Evolutionary conservation across 2,888 invertebrate genomes (phyloP), one percentile per base, ranked within the genome.

Genomic region (Drosophila monieri): DNA sequence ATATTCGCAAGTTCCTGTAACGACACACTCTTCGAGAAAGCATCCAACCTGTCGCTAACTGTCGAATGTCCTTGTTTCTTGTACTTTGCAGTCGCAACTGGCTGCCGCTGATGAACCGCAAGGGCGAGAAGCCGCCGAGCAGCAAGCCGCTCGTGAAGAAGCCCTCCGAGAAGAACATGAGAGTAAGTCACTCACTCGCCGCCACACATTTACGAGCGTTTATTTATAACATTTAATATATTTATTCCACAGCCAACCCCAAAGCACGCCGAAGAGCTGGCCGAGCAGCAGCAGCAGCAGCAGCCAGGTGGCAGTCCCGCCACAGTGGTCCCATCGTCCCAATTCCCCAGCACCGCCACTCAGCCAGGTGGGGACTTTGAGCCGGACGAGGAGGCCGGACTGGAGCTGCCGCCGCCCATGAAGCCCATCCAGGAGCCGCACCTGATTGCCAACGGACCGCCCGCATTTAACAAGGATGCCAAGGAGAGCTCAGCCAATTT

Each of bases 381-480:
- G 77, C 93, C 94, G 59, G 97, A 97, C 87, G 97, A 96, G 88
- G 96, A 97, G 89, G 93, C 93, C 18, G 94, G 95, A 32, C 94
- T 97, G 12, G 98, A 97, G 92, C 92, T 98, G 80, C 98, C 98
- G 55, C 98, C 98, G 35, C 98, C 98, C 1, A 98, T 98, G 98
- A 97, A 97, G 90, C 97, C 97, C n/a, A 96, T 97, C 78, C 95
- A 96, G 90, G 97, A 92, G 77, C 92, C 93, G 39, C 92, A 92
- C 75, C 86, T 91, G 73, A 91, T 92, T 61, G 80, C 91, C 71
- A 91, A 91, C 81, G 91, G 90, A 72, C 91, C 91, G 73, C 91
- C 91, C 70, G 88, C 89, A 64, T 90, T 88, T 77, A 88, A 86
- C 53, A 93, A 93, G 73, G 93, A 93, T 72, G 79, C 89, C 76